These are phyloP conservation scores for Tokudaia muenninki DNA, from an alignment of 2,797 vertebrate genomes.

Conservation along the genomic window DNA sequence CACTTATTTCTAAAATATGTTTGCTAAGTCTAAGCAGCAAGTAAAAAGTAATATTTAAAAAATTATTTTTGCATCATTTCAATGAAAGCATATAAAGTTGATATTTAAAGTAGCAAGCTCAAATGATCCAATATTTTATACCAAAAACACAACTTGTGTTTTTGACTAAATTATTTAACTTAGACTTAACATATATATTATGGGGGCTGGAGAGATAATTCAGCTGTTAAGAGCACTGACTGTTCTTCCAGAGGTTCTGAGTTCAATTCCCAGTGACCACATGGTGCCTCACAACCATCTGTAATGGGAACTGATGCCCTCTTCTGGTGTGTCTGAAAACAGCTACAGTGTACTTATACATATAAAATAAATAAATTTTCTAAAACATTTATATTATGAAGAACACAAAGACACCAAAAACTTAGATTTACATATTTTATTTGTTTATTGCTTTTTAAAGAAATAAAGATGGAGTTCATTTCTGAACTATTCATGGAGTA, in stretches of 20 bases:
- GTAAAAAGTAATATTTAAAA: constrained; percentile 14
- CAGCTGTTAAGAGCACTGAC: too few relatives aligned
- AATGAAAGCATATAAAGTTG: constrained; percentile 38
- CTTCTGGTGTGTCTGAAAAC: too few relatives aligned
- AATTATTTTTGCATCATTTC: constrained; percentile 29
- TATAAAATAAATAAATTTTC: too few relatives aligned
- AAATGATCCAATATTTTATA: constrained; percentile 41
- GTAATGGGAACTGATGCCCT: too few relatives aligned
- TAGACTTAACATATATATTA: background rate
- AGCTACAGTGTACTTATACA: too few relatives aligned
- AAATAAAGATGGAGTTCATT: background rate
- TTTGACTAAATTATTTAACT: background rate
- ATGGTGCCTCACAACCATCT: too few relatives aligned
- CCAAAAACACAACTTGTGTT: background rate
- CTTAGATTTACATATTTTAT: background rate
- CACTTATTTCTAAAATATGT: background rate
- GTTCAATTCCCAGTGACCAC: too few relatives aligned
- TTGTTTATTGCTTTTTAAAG: background rate
- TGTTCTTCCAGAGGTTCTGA: too few relatives aligned
- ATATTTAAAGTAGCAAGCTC: constrained; percentile 2
- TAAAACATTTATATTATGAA: background rate
- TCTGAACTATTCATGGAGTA: background rate
- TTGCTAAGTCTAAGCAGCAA: background rate
- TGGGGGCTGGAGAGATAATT: too few relatives aligned
- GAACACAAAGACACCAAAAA: background rate